Percentiles rank a stretch among this genome's conserved stretches.
Conservation (phyloP, 2,797 vertebrate genomes). For the Glyptemys insculpta region DNA sequence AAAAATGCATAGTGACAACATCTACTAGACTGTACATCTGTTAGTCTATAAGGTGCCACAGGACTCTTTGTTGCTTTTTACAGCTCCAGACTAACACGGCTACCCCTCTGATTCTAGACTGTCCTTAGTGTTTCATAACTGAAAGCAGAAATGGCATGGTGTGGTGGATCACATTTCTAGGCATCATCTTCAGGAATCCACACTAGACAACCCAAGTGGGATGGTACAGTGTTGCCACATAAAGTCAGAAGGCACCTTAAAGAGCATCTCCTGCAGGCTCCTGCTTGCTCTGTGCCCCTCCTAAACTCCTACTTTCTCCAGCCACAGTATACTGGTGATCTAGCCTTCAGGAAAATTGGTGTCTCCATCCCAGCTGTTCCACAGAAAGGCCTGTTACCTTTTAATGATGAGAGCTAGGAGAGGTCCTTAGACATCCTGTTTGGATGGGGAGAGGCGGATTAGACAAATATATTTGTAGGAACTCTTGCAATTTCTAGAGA, state of each 20-base stretch:
- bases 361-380: not conserved
- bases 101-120: not conserved
- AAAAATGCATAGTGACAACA: not conserved
- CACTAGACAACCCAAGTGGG: not conserved
- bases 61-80: too few relatives aligned
- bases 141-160: not conserved
- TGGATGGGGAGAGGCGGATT: not conserved
- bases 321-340: not conserved
- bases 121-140: not conserved
- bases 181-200: not conserved
- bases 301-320: not conserved
- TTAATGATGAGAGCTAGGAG: not conserved
- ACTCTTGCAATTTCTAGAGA: slow-evolving; percentile 12
- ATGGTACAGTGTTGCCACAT: not conserved
- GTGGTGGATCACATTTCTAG: not conserved
- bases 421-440: slow-evolving; percentile 53
- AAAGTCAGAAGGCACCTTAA: not conserved
- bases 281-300: not conserved
- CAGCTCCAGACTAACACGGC: too few relatives aligned
- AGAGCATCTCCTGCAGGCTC: not conserved
- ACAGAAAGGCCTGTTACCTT: not conserved
- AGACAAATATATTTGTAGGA: not conserved
- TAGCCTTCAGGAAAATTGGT: not conserved
- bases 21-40: not conserved
- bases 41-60: too few relatives aligned